A percentile compares a stretch with the other conserved stretches of the same genome.
These are phyloP conservation scores for Tonatia bakeri DNA, from an alignment of 2,113 vertebrate genomes.

Conservation along the genomic window DNA sequence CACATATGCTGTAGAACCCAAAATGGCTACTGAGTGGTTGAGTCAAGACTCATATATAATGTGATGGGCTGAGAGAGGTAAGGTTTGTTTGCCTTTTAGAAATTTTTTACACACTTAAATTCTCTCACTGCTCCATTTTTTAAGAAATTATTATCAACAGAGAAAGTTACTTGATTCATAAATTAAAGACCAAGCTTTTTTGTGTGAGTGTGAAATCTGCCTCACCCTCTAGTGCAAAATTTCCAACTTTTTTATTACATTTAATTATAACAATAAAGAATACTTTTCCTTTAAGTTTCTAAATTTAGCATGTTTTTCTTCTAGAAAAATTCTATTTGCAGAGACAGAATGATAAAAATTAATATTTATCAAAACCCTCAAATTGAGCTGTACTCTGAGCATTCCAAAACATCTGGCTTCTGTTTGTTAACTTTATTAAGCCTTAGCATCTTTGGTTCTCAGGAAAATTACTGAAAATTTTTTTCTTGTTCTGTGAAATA, in stretches of 20 bases:
- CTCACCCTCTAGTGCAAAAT: constrained; percentile 46
- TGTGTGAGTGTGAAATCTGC: constrained; percentile 41
- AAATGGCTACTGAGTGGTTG: too few relatives aligned
- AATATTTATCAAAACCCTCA: constrained; percentile 55
- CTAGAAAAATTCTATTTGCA: constrained; percentile 52
- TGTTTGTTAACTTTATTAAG: neutral
- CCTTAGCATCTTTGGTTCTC: neutral
- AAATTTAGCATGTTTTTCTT: constrained; percentile 59
- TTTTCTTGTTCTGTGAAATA: neutral
- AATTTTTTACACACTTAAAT: neutral
- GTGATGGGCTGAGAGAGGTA: neutral
- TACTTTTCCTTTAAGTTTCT: constrained; percentile 25
- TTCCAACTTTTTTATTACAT: constrained; percentile 60
- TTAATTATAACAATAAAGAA: constrained; percentile 64
- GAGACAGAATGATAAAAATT: constrained; percentile 44
- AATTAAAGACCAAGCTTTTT: constrained; percentile 54
- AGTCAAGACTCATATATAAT: neutral
- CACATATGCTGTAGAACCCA: too few relatives aligned
- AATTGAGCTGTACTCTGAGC: constrained; percentile 17
- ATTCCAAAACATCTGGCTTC: neutral
- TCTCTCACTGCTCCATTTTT: neutral
- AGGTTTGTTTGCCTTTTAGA: neutral
- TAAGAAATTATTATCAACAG: constrained; percentile 9
- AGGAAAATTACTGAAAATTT: neutral
- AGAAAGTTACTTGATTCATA: constrained; percentile 51